phyloP scores from a whole-genome alignment of 2,113 vertebrate species.

The Podiceps cristatus region DNA sequence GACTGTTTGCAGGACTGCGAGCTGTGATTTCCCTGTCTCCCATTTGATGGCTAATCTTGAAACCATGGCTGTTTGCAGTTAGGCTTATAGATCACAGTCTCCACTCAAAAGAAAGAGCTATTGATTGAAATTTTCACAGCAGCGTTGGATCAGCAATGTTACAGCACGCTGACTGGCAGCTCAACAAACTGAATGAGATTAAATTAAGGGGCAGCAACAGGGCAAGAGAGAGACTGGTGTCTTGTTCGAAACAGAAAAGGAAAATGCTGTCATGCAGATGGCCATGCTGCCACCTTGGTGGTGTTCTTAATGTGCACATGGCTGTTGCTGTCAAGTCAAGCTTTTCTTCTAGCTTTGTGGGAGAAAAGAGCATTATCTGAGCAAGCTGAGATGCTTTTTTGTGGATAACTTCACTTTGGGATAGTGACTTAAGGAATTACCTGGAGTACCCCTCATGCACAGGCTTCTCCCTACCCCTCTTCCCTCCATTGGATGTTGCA shows the following conservation, averaged over 20 bases:
- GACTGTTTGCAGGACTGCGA: not conserved
- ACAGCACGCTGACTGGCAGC: not conserved
- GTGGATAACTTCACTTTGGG: not conserved
- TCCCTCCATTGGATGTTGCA: accelerated
- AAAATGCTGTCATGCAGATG: not conserved
- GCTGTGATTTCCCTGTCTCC: not conserved
- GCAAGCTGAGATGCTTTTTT: not conserved
- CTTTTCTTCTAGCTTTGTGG: not conserved
- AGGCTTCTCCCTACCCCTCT: not conserved
- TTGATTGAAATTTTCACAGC: not conserved
- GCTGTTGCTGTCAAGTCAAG: not conserved
- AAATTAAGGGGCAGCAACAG: not conserved
- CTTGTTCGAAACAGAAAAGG: not conserved
- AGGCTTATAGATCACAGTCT: not conserved
- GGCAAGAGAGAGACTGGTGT: not conserved
- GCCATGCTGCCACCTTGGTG: not conserved
- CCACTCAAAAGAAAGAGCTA: not conserved
- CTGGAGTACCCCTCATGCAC: accelerated
- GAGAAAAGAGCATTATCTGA: not conserved
- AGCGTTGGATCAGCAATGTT: not conserved
- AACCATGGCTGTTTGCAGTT: not conserved
- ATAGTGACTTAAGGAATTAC: not conserved
- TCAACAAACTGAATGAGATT: not conserved
- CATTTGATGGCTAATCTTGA: not conserved
- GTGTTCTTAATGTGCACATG: not conserved